phyloP scores from a whole-genome alignment of 2,113 vertebrate species.

The Boleophthalmus pectinirostris region DNA sequence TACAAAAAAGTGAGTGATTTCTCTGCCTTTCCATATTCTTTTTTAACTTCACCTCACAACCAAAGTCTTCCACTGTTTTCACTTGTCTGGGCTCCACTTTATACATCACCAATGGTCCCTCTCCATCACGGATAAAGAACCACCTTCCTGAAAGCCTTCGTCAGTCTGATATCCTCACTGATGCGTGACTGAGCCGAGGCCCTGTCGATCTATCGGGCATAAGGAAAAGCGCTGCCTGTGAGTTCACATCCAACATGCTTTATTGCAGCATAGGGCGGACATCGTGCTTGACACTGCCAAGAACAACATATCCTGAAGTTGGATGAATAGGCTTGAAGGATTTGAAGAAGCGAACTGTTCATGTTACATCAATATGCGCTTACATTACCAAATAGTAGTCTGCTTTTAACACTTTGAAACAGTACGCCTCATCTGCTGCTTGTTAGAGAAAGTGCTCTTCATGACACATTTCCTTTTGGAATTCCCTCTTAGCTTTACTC shows the following conservation, averaged over 20 bases:
- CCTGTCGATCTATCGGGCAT: conserved; percentile 41
- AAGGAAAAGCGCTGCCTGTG: conserved; percentile 42
- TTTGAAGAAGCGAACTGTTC: conserved; percentile 32
- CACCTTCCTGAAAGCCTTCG: conserved; percentile 10
- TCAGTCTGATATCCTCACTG: conserved; percentile 24
- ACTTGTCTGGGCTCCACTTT: not conserved
- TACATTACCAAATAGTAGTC: conserved; percentile 46
- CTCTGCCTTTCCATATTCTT: not conserved
- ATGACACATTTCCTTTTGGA: conserved; percentile 72
- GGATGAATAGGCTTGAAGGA: conserved; percentile 38
- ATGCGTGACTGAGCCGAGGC: conserved; percentile 19
- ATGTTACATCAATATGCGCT: conserved; percentile 44
- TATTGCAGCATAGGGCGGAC: conserved; percentile 35
- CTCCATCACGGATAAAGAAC: conserved; percentile 29
- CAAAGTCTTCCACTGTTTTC: no score
- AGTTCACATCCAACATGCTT: conserved; percentile 48
- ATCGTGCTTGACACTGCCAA: conserved; percentile 38
- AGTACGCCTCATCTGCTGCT: conserved; percentile 63
- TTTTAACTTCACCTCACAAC: not conserved
- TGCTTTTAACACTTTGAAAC: conserved; percentile 56
- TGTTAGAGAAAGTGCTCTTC: conserved; percentile 53
- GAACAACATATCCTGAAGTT: conserved; percentile 30
- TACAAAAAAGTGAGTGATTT: not conserved
- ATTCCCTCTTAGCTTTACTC: conserved; percentile 55
- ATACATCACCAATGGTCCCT: not conserved